phyloP scores from a whole-genome alignment of 2,888 invertebrate genomes.

The Synergus umbraculus region DNA sequence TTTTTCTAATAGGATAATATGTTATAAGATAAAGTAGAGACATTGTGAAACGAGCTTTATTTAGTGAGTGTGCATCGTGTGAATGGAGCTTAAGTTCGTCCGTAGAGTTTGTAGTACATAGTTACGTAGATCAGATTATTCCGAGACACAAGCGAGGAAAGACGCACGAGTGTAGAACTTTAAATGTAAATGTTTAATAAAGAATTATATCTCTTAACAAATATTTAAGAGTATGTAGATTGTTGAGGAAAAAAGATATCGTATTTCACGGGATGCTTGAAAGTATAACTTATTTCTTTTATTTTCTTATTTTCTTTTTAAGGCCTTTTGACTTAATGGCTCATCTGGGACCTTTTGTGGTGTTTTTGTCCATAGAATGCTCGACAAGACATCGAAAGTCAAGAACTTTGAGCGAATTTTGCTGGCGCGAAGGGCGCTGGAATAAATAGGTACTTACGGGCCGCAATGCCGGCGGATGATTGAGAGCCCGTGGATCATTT shows the following conservation, averaged over 20 bases:
- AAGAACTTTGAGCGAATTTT: slow-evolving; percentile 14
- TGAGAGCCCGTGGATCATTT: slow-evolving; percentile 75
- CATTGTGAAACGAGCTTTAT: too few relatives aligned
- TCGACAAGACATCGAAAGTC: slow-evolving; percentile 21
- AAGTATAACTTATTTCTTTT: not conserved
- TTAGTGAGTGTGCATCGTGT: too few relatives aligned
- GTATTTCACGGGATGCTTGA: not conserved
- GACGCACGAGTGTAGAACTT: too few relatives aligned
- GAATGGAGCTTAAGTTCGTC: too few relatives aligned
- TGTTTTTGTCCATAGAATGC: slow-evolving; percentile 20
- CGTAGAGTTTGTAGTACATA: too few relatives aligned
- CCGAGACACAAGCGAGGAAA: too few relatives aligned
- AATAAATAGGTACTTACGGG: slow-evolving; percentile 68
- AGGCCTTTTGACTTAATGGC: not conserved
- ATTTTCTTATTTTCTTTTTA: not conserved
- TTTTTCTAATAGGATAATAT: too few relatives aligned
- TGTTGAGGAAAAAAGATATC: not conserved
- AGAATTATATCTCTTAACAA: too few relatives aligned
- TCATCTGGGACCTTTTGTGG: not conserved
- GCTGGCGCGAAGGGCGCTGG: slow-evolving; percentile 59
- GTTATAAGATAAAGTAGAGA: too few relatives aligned
- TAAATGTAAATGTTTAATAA: too few relatives aligned
- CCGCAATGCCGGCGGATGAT: slow-evolving; percentile 66
- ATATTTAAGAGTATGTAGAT: too few relatives aligned
- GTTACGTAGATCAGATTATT: too few relatives aligned